Evolutionary conservation across 1,140 invertebrate species (phyloP), one percentile per base, ranked within the genome.

Genomic region (Drosophila aff.): DNA sequence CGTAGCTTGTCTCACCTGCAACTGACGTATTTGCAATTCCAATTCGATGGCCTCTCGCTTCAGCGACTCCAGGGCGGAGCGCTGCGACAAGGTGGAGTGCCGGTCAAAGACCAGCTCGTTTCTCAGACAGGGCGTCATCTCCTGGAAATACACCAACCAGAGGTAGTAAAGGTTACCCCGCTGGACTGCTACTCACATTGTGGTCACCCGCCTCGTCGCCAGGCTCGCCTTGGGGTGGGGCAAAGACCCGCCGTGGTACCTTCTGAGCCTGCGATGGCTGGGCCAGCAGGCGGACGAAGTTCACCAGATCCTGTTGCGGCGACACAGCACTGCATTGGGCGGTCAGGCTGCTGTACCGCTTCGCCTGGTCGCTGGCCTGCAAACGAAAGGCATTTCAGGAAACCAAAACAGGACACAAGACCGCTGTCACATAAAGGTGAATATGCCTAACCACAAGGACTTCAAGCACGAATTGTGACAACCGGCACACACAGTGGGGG

Each of bases 41-140:
- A 99, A 94, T 81, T 97, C 96, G 71, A 95, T 94, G 23, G 97
- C 95, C 91, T 99, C 97, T 71, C 96, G 96, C 82, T 95, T 95
- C 49, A 99, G 94, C 49, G 96, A 95, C 64, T 98, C 96, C 90
- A 97, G 95, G 76, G 96, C 95, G 3, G 95, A 95, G 49, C 96
- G 94, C 36, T 96, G 94, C 77, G 96, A 95, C 13, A 95, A 92
- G n/a, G 96, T 95, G 16, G 96, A 96, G 82, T 97, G 94, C 23
- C 96, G 94, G 89, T 98, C 97, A 67, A 96, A 94, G 44, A 98
- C 95, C 79, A 99, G 93, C 93, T 98, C 97, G 79, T 98, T 96
- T 81, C 96, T 96, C 64, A 98, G 92, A 11, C 96, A 96, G 43
- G 95, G 95, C 91, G 95, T 94, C 76, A 94, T 94, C 71, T 95